These are phyloP conservation scores for Ammodramus savannarum DNA, from an alignment of 2,113 vertebrate species.

Conservation along the genomic window DNA sequence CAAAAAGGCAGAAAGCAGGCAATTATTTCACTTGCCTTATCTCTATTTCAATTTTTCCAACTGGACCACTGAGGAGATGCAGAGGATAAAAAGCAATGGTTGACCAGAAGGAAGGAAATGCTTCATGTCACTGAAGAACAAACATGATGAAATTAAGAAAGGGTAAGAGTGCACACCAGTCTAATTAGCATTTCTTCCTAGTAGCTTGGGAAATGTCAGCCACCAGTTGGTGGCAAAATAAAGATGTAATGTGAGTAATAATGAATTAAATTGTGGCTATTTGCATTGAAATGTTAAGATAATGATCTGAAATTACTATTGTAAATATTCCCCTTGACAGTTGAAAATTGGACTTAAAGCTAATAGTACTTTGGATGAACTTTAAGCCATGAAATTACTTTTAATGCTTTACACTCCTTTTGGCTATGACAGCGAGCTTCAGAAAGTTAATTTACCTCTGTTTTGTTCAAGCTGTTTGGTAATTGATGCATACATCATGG, in stretches of 20 bases:
- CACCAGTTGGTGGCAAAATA: slow-evolving; percentile 83
- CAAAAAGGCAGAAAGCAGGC: neutral
- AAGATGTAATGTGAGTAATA: slow-evolving; percentile 80
- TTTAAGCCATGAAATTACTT: slow-evolving; percentile 76
- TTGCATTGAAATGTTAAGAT: slow-evolving; percentile 82
- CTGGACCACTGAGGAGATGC: neutral
- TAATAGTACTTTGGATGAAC: slow-evolving; percentile 79
- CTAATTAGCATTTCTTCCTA: slow-evolving; percentile 80
- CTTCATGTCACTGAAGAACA: slow-evolving; percentile 21
- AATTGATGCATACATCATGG: slow-evolving; percentile 75
- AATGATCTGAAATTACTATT: slow-evolving; percentile 81
- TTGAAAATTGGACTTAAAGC: slow-evolving; percentile 78
- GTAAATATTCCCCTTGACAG: slow-evolving; percentile 81
- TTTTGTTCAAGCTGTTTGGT: slow-evolving; percentile 79
- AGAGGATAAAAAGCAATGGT: neutral
- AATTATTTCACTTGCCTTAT: neutral
- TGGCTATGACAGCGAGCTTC: slow-evolving; percentile 69
- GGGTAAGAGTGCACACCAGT: slow-evolving; percentile 73
- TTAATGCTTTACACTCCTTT: slow-evolving; percentile 69
- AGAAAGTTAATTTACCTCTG: slow-evolving; percentile 78
- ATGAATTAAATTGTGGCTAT: slow-evolving; percentile 82
- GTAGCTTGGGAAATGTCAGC: slow-evolving; percentile 79
- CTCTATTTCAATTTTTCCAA: slow-evolving; percentile 1
- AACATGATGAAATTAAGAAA: slow-evolving; percentile 67
- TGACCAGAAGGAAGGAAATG: slow-evolving; percentile 50